Percentiles rank a stretch among this genome's conserved stretches.
These are phyloP conservation scores for Phytoseiulus persimilis DNA, from an alignment of 2,888 invertebrate genomes.

Conservation along the genomic window DNA sequence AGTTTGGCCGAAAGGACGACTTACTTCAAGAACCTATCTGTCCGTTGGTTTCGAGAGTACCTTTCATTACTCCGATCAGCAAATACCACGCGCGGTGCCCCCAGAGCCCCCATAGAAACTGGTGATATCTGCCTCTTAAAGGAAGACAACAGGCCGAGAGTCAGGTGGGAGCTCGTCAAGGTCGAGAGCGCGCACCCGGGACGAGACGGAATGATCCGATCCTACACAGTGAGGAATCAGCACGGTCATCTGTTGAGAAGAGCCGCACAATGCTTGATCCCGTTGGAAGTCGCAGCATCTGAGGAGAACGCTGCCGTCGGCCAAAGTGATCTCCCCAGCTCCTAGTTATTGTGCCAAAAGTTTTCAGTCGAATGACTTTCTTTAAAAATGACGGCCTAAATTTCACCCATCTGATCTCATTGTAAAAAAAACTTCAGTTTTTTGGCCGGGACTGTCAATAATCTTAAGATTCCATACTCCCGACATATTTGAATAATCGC, in stretches of 20 bases:
- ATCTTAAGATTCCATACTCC: no score
- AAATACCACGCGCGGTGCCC: not conserved
- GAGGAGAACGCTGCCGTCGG: no score
- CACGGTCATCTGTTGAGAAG: not conserved
- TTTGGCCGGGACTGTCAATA: no score
- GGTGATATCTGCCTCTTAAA: not conserved
- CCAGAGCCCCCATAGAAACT: not conserved
- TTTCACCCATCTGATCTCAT: no score
- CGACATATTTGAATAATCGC: no score
- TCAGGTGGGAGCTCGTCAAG: not conserved
- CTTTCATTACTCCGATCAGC: not conserved
- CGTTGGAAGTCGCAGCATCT: not conserved
- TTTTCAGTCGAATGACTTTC: no score
- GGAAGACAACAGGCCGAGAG: not conserved
- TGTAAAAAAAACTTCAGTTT: no score
- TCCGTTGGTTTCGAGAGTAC: conserved; percentile 6
- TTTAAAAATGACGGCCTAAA: no score
- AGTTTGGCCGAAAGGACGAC: not conserved
- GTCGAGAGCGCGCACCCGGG: not conserved
- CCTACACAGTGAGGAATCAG: not conserved
- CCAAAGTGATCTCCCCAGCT: no score
- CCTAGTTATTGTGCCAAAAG: no score
- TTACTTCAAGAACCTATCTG: not conserved
- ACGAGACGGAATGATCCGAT: not conserved
- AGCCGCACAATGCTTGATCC: not conserved